Evolutionary conservation across 2,797 vertebrate genomes (phyloP).

Genomic region (Cyprinella venusta): DNA sequence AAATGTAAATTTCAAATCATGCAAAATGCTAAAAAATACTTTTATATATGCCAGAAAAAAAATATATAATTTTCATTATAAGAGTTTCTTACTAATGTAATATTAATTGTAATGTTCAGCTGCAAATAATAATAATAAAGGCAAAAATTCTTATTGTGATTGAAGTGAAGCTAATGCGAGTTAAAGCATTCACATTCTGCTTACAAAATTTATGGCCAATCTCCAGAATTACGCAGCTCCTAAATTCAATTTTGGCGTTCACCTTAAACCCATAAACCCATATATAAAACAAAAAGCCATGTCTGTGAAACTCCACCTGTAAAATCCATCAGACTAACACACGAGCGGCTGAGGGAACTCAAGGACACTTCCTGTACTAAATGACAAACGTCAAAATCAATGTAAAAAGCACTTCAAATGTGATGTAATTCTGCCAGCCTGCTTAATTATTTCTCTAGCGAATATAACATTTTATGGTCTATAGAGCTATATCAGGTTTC

Average conservation of each 20-base stretch:
- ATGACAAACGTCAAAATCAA: conserved; percentile 47
- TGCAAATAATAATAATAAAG: not conserved
- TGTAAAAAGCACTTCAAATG: conserved; percentile 28
- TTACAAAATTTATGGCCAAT: conserved; percentile 22
- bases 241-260: not conserved
- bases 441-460: conserved; percentile 33
- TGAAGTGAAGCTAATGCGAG: conserved; percentile 24
- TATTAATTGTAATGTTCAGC: not conserved
- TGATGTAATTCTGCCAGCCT: conserved; percentile 16
- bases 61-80: too few species aligned
- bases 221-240: not conserved
- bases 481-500: conserved; percentile 12
- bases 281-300: conserved; percentile 27
- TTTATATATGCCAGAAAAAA: too few species aligned
- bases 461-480: conserved; percentile 27
- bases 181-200: conserved; percentile 41
- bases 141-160: not conserved
- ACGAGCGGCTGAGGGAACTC: conserved; percentile 41
- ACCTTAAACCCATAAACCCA: conserved; percentile 17
- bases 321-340: conserved; percentile 54
- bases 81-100: not conserved
- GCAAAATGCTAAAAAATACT: not conserved
- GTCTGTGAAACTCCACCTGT: conserved; percentile 47
- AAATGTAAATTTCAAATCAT: not conserved
- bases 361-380: conserved; percentile 36